Base-by-base conservation (phyloP, 2,888 invertebrate genomes). In the Ichneumoninae sp. region DNA sequence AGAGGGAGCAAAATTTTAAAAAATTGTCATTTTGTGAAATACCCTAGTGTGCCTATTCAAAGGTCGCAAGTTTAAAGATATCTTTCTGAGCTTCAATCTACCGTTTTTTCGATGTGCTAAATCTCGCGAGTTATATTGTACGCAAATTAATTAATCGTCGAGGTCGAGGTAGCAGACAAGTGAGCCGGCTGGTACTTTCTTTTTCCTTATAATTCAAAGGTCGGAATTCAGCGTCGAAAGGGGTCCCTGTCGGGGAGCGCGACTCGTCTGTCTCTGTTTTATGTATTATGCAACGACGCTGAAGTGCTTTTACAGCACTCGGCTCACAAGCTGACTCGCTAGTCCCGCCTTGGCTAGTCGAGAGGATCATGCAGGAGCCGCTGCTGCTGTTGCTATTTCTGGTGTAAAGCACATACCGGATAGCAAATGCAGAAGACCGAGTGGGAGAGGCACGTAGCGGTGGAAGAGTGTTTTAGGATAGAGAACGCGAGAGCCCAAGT, bases 251-350 rank as follows among this genome's bases (percentile, higher is more conserved):
- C 69, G 76, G 60, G 44, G 60, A 40, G 36, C 72, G 74, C 74
- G 79, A 83, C 70, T 74, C 80, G 80, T 80, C 70, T 70, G 62
- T 80, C 77, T 75, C 54, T 75, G 75, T 72, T 87, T 22, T 44
- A 87, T 88, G 88, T 89, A 89, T 90, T 90, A 90, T 90, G 89
- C 89, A 89, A 89, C 89, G 88, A 87, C 85, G 86, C 83, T 87
- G 83, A 86, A 90, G 89, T 88, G 87, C 86, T 85, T 84, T 86
- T 74, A 70, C 83, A 65, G 65, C 70, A 75, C 70, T 86, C 87
- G 85, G 75, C 85, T 84, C 26, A 82, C 77, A 74, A 65, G 65
- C 66, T 82, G 77, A 57, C 72, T 74, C 76, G 50, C 36, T 54
- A 69, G 69, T 75, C 82, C 62, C 50, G 57, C 69, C 68, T 30